These are phyloP conservation scores for Papilio dardanus DNA, from an alignment of 1,140 invertebrate species.

Conservation along the genomic window DNA sequence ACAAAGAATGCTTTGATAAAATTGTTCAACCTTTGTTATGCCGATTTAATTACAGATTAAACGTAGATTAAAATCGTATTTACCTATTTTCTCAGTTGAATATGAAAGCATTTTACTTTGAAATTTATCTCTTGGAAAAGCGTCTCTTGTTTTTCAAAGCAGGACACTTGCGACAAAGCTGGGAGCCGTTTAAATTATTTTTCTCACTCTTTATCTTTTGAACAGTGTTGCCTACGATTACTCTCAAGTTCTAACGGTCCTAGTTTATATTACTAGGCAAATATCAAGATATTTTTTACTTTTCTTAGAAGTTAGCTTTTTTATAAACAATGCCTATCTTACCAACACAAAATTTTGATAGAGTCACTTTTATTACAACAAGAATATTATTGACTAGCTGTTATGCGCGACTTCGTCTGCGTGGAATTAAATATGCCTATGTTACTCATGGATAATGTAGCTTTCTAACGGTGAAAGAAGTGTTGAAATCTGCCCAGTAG, in stretches of 20 bases:
- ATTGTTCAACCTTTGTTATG: constrained; percentile 16
- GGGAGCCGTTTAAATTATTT: constrained; percentile 4
- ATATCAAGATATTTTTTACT: too few relatives aligned
- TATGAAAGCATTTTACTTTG: not conserved
- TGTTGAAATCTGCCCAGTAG: too few relatives aligned
- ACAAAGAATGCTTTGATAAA: not conserved
- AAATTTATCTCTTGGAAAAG: constrained; percentile 19
- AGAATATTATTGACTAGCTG: too few relatives aligned
- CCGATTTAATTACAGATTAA: constrained; percentile 23
- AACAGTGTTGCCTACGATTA: not conserved
- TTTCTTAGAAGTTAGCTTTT: too few relatives aligned
- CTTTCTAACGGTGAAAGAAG: too few relatives aligned
- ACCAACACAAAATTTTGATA: too few relatives aligned
- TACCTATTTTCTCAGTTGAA: not conserved
- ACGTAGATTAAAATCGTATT: constrained; percentile 11
- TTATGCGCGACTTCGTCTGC: too few relatives aligned
- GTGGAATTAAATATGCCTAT: too few relatives aligned
- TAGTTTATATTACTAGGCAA: not conserved
- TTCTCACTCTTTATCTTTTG: not conserved
- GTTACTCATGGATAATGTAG: too few relatives aligned
- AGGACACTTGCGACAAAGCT: not conserved
- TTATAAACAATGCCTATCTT: too few relatives aligned
- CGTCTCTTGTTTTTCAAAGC: constrained; percentile 13
- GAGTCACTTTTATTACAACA: too few relatives aligned
- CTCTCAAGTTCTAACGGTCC: not conserved